These are phyloP conservation scores for Invenusta paracnida DNA, from an alignment of 2,888 invertebrate species.

Conservation along the genomic window DNA sequence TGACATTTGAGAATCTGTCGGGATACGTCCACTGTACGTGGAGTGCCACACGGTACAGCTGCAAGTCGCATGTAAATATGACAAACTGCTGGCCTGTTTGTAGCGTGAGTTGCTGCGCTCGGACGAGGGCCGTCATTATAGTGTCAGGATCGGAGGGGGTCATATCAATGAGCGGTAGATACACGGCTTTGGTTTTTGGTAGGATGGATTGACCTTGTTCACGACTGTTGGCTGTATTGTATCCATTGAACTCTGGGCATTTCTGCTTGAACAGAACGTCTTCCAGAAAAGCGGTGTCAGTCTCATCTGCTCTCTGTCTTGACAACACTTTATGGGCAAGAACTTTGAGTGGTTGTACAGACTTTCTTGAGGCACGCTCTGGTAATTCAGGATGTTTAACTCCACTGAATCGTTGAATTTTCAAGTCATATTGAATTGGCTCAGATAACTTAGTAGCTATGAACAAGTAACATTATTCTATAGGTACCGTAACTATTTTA, in stretches of 20 bases:
- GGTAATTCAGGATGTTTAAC: constrained; percentile 43
- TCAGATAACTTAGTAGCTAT: constrained; percentile 1
- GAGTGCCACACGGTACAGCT: constrained; percentile 47
- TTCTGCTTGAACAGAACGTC: background rate
- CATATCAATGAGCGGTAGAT: constrained; percentile 46
- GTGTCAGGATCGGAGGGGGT: constrained; percentile 45
- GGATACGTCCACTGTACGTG: constrained; percentile 47
- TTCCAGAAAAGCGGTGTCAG: constrained; percentile 44
- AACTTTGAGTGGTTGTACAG: constrained; percentile 21
- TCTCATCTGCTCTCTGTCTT: background rate
- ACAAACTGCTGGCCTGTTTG: constrained; percentile 41
- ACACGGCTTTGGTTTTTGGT: constrained; percentile 44
- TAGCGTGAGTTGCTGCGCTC: constrained; percentile 43
- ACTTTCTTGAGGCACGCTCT: background rate
- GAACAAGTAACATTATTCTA: background rate
- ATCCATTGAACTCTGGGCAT: constrained; percentile 45
- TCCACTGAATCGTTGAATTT: constrained; percentile 38
- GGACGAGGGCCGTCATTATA: constrained; percentile 45
- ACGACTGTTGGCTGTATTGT: constrained; percentile 44
- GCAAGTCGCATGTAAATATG: constrained; percentile 47
- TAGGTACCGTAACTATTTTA: background rate
- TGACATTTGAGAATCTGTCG: constrained; percentile 38
- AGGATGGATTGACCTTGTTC: constrained; percentile 40
- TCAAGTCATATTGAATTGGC: constrained; percentile 34
- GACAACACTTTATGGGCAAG: constrained; percentile 21